Evolutionary conservation across 2,797 vertebrate species (phyloP).

Genomic region (Todus mexicanus): DNA sequence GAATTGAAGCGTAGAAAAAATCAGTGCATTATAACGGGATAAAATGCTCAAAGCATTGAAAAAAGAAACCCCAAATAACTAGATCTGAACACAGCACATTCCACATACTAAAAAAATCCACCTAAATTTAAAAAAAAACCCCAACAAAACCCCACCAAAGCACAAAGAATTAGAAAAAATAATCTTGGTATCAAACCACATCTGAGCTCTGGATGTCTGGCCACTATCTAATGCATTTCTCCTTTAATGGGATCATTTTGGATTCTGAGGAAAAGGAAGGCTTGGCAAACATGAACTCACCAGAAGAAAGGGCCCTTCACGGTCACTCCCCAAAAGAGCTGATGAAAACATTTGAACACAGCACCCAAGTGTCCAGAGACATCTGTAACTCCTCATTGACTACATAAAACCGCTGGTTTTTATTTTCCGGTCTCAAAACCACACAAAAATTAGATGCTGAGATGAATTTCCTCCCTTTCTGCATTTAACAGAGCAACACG

Average conservation of each 20-base stretch:
- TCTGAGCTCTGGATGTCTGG: neutral
- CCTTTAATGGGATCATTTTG: neutral
- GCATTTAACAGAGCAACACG: neutral
- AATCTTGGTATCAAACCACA: accelerated
- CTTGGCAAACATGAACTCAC: neutral
- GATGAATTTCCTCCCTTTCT: neutral
- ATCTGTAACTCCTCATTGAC: neutral
- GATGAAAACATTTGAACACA: neutral
- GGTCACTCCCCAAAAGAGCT: no score
- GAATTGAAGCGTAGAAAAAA: neutral
- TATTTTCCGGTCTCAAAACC: neutral
- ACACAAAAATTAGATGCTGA: neutral
- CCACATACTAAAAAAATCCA: neutral
- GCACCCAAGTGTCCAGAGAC: neutral
- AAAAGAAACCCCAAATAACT: no score
- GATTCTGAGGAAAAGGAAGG: neutral
- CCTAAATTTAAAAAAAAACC: neutral
- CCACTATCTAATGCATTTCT: neutral
- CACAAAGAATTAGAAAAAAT: neutral
- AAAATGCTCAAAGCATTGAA: neutral
- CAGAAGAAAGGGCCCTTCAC: neutral
- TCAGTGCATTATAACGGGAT: neutral
- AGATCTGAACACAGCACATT: neutral
- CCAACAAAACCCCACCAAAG: neutral
- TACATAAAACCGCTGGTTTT: neutral